These are phyloP conservation scores for Mus minutoides DNA, from an alignment of 2,797 vertebrate species.

Conservation along the genomic window DNA sequence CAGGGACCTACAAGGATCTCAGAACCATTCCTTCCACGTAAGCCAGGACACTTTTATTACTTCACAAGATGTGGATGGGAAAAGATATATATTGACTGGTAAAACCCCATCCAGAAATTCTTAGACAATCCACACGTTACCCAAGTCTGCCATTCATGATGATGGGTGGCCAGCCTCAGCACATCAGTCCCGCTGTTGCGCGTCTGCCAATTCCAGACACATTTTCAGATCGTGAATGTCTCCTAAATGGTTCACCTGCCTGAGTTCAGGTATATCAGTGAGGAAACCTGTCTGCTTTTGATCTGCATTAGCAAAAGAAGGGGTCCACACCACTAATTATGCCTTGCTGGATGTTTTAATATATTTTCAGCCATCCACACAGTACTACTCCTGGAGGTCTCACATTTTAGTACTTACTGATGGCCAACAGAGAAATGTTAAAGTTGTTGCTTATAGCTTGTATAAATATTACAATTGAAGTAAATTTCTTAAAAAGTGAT, in stretches of 20 bases:
- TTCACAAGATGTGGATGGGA: neutral
- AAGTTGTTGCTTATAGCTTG: neutral
- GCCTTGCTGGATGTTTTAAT: neutral
- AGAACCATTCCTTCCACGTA: neutral
- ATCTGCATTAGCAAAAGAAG: neutral
- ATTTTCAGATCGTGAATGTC: neutral
- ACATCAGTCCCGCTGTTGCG: neutral
- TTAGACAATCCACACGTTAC: neutral
- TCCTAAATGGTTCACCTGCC: neutral
- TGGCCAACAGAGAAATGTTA: neutral
- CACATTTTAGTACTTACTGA: neutral
- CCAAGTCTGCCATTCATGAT: neutral
- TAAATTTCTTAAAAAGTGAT: neutral
- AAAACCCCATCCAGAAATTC: neutral
- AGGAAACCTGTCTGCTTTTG: neutral
- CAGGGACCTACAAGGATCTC: neutral
- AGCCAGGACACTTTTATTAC: neutral
- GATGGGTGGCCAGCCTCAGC: neutral
- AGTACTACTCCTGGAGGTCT: neutral
- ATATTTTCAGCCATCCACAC: neutral
- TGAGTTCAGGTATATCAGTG: neutral
- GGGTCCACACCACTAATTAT: no score
- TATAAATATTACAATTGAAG: neutral
- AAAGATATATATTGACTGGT: neutral
- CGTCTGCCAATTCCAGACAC: neutral